Base-by-base conservation (phyloP, 2,888 invertebrate species). In the Ophraella communa region DNA sequence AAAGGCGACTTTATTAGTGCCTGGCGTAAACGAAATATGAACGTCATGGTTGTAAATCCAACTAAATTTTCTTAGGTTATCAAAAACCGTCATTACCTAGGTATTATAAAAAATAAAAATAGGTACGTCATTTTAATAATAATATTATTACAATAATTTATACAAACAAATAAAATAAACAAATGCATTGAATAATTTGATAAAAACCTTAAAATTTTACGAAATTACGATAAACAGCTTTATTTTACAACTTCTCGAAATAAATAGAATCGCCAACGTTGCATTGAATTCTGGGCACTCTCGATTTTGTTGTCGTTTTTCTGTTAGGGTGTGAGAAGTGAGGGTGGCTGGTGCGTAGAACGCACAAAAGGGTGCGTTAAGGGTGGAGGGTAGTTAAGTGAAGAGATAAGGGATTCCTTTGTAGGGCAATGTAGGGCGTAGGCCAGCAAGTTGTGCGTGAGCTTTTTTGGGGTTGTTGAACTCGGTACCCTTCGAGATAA, bases 381-480 rank as follows among this genome's bases (percentile, higher is more conserved):
- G 63, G 64, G 56, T 51, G 54, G 66, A 45, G 59, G 33, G 47
- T 51, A 57, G 65, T 70, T 52, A 59, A 64, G 67, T 67, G 66
- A 27, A 49, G 64, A 24, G 14, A 14, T 17, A n/a, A 23, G 49
- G 23, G 45, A 67, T 70, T 57, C 52, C 65, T 54, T 66, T 67
- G 60, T 72, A 69, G 73, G 71, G 72, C 71, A 72, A 73, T 69
- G 64, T 70, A 72, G 71, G 71, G 71, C 69, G 71, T 67, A 65
- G 65, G 67, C 35, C 8, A 59, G 61, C 65, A 65, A 68, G 62
- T 65, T 64, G 66, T 58, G 45, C 54, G 59, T 56, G 27, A n/a
- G n/a, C n/a, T n/a, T n/a, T 33, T 58, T 57, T 14, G 62, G 39
- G 66, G 66, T 66, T 59, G 60, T 66, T 66, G 64, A 64, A 64